Conservation (phyloP, 2,113 vertebrate genomes). For the Psammodynastes pulverulentus region DNA sequence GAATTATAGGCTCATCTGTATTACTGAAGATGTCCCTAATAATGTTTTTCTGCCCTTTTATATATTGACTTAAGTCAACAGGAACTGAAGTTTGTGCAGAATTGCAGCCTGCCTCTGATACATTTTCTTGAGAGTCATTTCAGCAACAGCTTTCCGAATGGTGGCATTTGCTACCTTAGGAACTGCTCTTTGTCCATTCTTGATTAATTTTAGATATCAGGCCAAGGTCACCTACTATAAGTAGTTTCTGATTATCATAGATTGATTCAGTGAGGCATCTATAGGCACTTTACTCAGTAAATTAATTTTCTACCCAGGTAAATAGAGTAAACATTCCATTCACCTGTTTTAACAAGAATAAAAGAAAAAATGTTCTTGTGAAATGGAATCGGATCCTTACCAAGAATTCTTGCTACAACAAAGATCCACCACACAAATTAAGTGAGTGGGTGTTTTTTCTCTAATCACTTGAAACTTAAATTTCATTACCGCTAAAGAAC, state of each 20-base stretch:
- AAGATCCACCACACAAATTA: not conserved
- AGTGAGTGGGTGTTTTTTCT: not conserved
- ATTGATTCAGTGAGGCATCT: not conserved
- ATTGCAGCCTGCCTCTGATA: not conserved
- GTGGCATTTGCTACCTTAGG: not conserved
- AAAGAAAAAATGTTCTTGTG: not conserved
- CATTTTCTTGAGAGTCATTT: not conserved
- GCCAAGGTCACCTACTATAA: not conserved
- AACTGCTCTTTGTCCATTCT: not conserved
- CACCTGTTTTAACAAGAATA: not conserved
- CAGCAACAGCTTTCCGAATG: too few relatives aligned
- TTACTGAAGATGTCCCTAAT: not conserved
- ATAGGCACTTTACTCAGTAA: not conserved
- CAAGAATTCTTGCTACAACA: not conserved
- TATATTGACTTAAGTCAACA: not conserved
- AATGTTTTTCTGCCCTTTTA: not conserved
- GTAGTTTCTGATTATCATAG: not conserved
- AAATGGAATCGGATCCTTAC: not conserved
- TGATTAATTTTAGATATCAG: not conserved
- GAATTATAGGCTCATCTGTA: not conserved
- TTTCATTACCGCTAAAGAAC: not conserved
- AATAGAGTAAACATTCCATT: not conserved
- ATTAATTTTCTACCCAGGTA: not conserved
- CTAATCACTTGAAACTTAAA: not conserved
- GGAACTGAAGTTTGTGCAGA: not conserved